phyloP scores from a whole-genome alignment of 2,113 vertebrate genomes.

The Caranx melampygus region DNA sequence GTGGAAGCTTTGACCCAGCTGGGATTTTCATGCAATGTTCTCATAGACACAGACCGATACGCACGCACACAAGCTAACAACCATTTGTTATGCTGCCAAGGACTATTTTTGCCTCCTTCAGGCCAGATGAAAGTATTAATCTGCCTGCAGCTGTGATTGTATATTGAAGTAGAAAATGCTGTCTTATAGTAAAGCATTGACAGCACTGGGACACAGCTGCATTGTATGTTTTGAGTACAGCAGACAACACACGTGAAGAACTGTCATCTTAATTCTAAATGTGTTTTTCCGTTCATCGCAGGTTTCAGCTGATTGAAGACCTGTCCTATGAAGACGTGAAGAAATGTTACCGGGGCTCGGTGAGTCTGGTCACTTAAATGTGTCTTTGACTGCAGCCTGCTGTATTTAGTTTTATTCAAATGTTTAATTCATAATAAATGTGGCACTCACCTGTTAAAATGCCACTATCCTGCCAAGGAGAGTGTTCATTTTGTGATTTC shows the following conservation, averaged over 20 bases:
- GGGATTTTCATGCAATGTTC: conserved; percentile 17
- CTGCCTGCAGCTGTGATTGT: neutral
- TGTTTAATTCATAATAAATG: neutral
- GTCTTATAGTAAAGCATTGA: neutral
- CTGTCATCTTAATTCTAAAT: neutral
- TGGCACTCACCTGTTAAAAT: neutral
- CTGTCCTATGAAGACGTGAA: conserved; percentile 81
- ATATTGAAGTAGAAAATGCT: neutral
- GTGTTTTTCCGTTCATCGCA: conserved; percentile 31
- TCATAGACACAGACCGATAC: neutral
- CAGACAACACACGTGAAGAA: neutral
- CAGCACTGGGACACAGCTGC: neutral
- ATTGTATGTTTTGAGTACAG: neutral
- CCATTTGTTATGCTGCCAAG: conserved; percentile 23
- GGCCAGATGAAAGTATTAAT: neutral
- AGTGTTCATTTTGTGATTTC: neutral
- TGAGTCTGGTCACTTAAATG: conserved; percentile 55
- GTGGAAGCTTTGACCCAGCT: conserved; percentile 44
- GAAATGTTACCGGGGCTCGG: conserved; percentile 80
- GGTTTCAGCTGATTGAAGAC: conserved; percentile 79
- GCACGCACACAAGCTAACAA: neutral
- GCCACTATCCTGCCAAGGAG: neutral
- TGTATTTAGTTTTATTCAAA: neutral
- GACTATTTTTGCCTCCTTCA: neutral
- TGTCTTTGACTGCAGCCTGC: neutral